Base-by-base conservation (phyloP, 2,113 vertebrate genomes). In the Triplophysa tibetana region DNA sequence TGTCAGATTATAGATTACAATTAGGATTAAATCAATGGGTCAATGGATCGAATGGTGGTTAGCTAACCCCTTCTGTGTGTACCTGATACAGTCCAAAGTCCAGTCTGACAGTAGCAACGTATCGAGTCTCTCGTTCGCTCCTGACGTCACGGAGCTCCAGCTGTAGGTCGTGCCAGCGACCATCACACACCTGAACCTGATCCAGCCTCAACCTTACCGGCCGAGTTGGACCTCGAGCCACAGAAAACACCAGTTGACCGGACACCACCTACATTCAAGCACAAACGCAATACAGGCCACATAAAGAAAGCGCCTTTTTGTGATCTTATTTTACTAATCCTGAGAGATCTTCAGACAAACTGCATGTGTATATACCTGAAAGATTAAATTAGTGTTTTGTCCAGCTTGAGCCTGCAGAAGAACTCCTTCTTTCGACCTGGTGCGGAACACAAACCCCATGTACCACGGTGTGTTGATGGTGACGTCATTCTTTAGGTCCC, bases 1-100 rank as follows among this genome's bases (percentile, higher is more conserved):
- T 65, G 65, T 7, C 41, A 75, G 72, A 76, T 81, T 76, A 76
- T 7, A 41, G 64, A 76, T 81, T 72, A 82, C 50, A 78, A 45
- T 26, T 0, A 16, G 62, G 58, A 60, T 70, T 60, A 77, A 33
- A 65, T 29, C 62, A 76, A 3, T 52, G 1, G 24, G 8, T 61
- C 38, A 75, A 38, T 43, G 54, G 3, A 76, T 23, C 16, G 50
- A 65, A 76, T 76, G 45, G 19, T 26, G 74, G 43, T 54, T 76
- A 65, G 29, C 4, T 2, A 43, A 73, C 26, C 45, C n/a, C 50
- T 64, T 70, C 43, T 54, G 41, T 54, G 24, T 63, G 23, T 70
- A 99, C 98, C 95, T 98, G 97, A 87, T 96, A 98, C 33, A 97
- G 92, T 70, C 95, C 96, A 1, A 96, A 98, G 90, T 99, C 98